phyloP scores from a whole-genome alignment of 2,113 vertebrate species.

The Peromyscus maniculatus region DNA sequence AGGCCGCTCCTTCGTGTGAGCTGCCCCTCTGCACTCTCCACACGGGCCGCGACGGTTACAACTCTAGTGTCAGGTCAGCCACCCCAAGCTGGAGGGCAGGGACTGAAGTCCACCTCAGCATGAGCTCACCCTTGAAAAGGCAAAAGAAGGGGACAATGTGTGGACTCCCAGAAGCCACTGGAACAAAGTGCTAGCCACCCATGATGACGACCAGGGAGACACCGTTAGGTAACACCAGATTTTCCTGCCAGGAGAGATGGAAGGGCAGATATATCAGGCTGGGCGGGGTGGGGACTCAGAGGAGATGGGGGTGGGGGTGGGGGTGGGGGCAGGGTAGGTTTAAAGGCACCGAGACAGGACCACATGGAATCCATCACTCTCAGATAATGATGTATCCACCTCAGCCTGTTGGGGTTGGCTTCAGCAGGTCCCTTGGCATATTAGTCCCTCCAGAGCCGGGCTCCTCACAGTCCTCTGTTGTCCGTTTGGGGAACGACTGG shows the following conservation, averaged over 20 bases:
- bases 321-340: background rate
- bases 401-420: background rate
- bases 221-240: background rate
- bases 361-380: accelerated
- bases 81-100: background rate
- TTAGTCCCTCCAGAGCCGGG: background rate
- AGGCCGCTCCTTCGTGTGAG: background rate
- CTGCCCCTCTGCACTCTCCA: background rate
- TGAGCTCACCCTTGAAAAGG: background rate
- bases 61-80: background rate
- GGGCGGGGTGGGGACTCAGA: accelerated
- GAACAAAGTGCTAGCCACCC: background rate
- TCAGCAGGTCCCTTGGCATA: background rate
- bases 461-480: background rate
- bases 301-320: background rate
- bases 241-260: background rate
- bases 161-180: background rate
- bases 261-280: background rate
- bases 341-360: background rate
- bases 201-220: background rate
- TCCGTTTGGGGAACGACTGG: background rate
- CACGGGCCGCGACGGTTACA: accelerated
- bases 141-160: background rate
- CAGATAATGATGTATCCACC: accelerated
- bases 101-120: accelerated